Evolutionary conservation across 2,113 vertebrate genomes (phyloP), one percentile per base, ranked within the genome.

Genomic region (Cyphotilapia sp.): DNA sequence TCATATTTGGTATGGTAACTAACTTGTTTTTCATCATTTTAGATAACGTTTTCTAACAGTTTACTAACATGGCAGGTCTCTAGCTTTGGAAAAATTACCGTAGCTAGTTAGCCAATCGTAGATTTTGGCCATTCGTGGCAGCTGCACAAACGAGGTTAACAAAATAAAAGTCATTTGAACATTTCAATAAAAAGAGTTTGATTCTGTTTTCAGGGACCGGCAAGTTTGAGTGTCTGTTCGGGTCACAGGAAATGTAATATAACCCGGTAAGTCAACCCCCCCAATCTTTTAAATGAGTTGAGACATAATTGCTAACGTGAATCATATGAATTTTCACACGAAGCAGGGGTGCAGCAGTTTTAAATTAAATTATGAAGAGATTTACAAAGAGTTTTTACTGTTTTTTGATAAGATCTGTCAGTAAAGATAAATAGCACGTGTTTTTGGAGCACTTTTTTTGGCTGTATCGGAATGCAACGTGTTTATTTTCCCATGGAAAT

Each of bases 1-100:
- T 83, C 94, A 10, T 31, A 82, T 47, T 71, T 87, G 96, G 96
- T 97, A 96, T 6, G 45, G 5, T 61, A 66, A 31, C 8, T 8
- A 17, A 47, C 4, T 6, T 5, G 2, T 38, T 53, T 29, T 54
- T 47, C 2, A 2, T 47, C 2, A 2, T 69, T 61, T 59, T 74
- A 7, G 16, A 33, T 9, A 10, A 12, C 6, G 19, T 42, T 4
- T 53, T 8, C 1, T 27, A 40, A 8, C 27, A 29, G 9, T 40
- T 49, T 27, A 33, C 2, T 7, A 19, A 56, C 19, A 8, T 54
- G 14, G 6, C 22, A 14, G 5, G 53, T 56, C 8, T 83, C 27
- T 78, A 49, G 16, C 4, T 49, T 78, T 49, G 45, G 27, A 29
- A 42, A 66, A 35, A 5, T 57, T 10, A 27, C 56, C 5, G 17